Evolutionary conservation across 2,113 vertebrate species (phyloP), one percentile per base, ranked within the genome.

Genomic region (Ciconia boyciana): DNA sequence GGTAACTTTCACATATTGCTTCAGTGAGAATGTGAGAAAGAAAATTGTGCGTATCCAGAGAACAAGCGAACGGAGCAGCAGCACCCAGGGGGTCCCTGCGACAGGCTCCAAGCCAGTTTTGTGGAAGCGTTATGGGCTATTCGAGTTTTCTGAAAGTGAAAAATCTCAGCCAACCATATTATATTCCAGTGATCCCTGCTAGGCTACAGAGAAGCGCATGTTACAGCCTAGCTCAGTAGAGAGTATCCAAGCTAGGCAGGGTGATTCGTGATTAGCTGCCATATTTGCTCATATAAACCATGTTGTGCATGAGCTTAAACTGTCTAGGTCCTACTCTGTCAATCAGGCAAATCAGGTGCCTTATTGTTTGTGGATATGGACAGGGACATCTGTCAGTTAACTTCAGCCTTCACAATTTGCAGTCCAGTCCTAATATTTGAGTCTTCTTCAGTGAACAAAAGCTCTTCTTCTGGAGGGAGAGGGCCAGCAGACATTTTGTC

Each of bases 51-150:
- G 1, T 29, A 16, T 7, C 36, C n/a, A 55, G 51, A n/a, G 18
- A 32, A 51, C 0, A 4, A 64, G 34, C 0, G 3, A 62, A 54
- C 0, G 9, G 76, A 81, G 77, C n/a, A 54, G 76, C 43, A 51
- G 11, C 5, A 26, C 8, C n/a, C n/a, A 11, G n/a, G 18, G 17
- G 34, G 1, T 52, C 25, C 39, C 44, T 18, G 19, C 4, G 5
- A 16, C 2, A 18, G 48, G 31, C 16, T 89, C 31, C 52, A 26
- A n/a, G 62, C 31, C 25, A 26, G 7, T 0, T 44, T 8, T 36
- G 44, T 60, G 51, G 54, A 39, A 55, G 22, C 1, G 0, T 7
- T 22, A 26, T 3, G 39, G 57, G 28, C 25, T 52, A 2, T 28
- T 65, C 1, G 6, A 44, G 20, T 44, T 41, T n/a, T 46, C 79